These are phyloP conservation scores for Lindbergichthys nudifrons DNA, from an alignment of 2,797 vertebrate species.

Conservation along the genomic window DNA sequence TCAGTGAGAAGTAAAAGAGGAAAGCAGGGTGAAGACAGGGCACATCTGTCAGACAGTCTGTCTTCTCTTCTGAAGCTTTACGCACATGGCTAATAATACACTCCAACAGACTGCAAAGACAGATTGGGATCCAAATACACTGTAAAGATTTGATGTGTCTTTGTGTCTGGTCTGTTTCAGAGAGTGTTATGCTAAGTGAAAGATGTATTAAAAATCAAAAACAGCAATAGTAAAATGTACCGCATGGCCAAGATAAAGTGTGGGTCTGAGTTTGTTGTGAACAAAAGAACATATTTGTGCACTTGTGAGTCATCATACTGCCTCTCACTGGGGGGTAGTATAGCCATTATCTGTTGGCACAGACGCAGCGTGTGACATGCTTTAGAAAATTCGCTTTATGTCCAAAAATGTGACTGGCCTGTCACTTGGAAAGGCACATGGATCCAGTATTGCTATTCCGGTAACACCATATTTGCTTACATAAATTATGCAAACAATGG, in stretches of 20 bases:
- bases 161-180: constrained; percentile 28
- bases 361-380: constrained; percentile 63
- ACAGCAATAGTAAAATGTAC: constrained; percentile 12
- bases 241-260: neutral
- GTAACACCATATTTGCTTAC: constrained; percentile 57
- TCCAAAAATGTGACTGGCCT: constrained; percentile 52
- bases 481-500: constrained; percentile 29
- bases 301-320: constrained; percentile 63
- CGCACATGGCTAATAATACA: constrained; percentile 61
- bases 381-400: constrained; percentile 31
- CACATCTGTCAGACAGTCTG: constrained; percentile 54
- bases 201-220: constrained; percentile 21
- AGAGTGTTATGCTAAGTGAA: constrained; percentile 15
- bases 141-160: constrained; percentile 20
- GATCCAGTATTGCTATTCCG: constrained; percentile 49
- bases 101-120: constrained; percentile 41
- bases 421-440: constrained; percentile 19
- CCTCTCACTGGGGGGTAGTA: constrained; percentile 53
- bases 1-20: constrained; percentile 36
- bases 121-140: constrained; percentile 33
- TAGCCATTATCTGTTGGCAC: constrained; percentile 59
- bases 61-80: constrained; percentile 48
- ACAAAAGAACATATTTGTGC: constrained; percentile 57
- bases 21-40: constrained; percentile 38
- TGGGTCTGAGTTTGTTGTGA: constrained; percentile 37